Percentiles rank a stretch among this genome's conserved stretches.
phyloP scores from a whole-genome alignment of 53 echinoderm and acorn worm genomes.

The Patiria pectinifera region DNA sequence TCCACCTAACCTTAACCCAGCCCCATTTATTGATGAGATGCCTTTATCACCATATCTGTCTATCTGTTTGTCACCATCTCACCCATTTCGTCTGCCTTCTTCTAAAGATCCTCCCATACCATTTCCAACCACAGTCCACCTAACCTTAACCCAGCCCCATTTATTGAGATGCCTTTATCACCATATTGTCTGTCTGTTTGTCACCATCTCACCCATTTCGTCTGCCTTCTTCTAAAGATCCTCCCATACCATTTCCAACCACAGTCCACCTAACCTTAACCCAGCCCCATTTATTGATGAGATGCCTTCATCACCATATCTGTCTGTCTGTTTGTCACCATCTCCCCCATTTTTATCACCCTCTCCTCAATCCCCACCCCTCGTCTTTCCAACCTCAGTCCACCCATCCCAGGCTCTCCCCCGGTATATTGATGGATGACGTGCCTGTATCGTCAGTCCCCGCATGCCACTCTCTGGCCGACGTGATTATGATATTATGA shows the following conservation, averaged over 20 bases:
- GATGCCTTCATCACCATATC: too few relatives aligned
- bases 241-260: not conserved
- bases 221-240: not conserved
- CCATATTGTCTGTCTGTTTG: too few relatives aligned
- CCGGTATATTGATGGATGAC: constrained; percentile 51
- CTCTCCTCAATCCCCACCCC: too few relatives aligned
- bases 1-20: not conserved
- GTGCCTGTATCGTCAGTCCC: constrained; percentile 44
- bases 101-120: not conserved
- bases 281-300: not conserved
- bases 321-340: not conserved
- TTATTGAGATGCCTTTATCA: too few relatives aligned
- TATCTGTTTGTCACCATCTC: not conserved
- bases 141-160: not conserved
- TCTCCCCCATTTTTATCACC: too few relatives aligned
- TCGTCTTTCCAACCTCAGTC: not conserved
- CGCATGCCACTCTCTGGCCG: constrained; percentile 41
- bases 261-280: not conserved
- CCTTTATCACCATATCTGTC: not conserved
- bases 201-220: too few relatives aligned
- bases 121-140: constrained; percentile 20
- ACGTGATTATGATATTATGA: constrained; percentile 69
- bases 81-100: not conserved
- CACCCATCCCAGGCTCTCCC: not conserved
- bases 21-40: too few relatives aligned